Evolutionary conservation across 2,888 invertebrate genomes (phyloP).

Genomic region (Netelia melanura): DNA sequence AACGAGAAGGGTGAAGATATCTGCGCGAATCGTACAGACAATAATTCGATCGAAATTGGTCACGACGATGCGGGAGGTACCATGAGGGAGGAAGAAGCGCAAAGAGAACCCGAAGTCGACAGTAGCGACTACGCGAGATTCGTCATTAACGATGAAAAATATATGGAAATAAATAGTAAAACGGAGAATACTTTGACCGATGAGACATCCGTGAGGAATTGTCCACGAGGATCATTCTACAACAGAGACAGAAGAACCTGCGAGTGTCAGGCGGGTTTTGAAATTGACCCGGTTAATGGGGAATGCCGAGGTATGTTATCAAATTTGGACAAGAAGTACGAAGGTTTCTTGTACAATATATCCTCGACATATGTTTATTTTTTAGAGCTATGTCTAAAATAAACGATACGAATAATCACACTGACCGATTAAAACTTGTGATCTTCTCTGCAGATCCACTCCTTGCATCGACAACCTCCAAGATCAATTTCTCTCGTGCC

Average conservation of each 20-base stretch:
- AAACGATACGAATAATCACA: no score
- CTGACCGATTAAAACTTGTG: background rate
- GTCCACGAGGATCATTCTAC: constrained; percentile 51
- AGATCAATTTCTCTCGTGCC: background rate
- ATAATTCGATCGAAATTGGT: constrained; percentile 40
- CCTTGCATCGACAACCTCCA: constrained; percentile 8
- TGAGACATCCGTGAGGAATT: constrained; percentile 32
- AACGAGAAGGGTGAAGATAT: constrained; percentile 38
- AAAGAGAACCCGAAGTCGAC: constrained; percentile 28
- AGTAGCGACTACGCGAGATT: constrained; percentile 49
- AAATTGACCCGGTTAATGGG: constrained; percentile 51
- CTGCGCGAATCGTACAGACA: constrained; percentile 34
- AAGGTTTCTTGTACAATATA: no score
- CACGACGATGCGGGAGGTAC: constrained; percentile 3
- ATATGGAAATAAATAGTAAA: constrained; percentile 2
- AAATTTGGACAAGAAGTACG: background rate
- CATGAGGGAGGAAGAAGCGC: constrained; percentile 22
- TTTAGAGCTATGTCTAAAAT: no score
- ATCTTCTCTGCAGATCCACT: constrained; percentile 12
- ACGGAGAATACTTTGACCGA: constrained; percentile 37
- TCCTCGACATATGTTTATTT: no score
- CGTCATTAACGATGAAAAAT: constrained; percentile 23
- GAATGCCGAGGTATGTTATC: constrained; percentile 52
- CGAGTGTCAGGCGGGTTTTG: constrained; percentile 45
- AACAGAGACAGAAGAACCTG: constrained; percentile 46